Percentiles rank a stretch among this genome's conserved stretches.
Evolutionary conservation across 1,140 invertebrate species (phyloP).

Genomic region (Ganaspis sp.): DNA sequence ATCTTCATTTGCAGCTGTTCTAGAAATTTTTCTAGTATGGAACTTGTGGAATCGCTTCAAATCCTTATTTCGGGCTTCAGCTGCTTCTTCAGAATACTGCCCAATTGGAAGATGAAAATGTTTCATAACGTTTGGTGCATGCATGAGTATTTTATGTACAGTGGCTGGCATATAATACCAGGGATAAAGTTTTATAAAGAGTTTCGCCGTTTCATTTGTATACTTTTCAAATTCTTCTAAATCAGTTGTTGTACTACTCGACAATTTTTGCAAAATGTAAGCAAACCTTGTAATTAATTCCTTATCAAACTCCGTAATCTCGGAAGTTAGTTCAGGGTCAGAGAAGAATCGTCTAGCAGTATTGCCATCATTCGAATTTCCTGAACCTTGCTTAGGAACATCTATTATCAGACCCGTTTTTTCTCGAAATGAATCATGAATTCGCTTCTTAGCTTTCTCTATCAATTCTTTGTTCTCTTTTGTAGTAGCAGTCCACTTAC

Average conservation of each 20-base stretch:
- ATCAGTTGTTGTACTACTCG: conserved; percentile 43
- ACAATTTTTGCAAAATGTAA: conserved; percentile 38
- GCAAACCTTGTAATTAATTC: conserved; percentile 46
- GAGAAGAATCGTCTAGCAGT: conserved; percentile 59
- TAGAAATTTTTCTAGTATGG: too few relatives aligned
- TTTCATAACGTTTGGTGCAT: conserved; percentile 39
- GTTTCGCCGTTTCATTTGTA: conserved; percentile 40
- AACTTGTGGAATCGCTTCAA: too few relatives aligned
- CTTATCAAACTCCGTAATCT: conserved; percentile 58
- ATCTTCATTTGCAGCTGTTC: too few relatives aligned
- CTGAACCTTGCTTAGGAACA: too few relatives aligned
- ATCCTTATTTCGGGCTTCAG: too few relatives aligned
- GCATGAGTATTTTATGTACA: conserved; percentile 57
- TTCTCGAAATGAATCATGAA: neutral
- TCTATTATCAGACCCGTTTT: conserved; percentile 55
- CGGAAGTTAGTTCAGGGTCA: conserved; percentile 49
- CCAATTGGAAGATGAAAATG: too few relatives aligned
- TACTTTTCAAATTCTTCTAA: conserved; percentile 46
- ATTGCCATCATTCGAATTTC: conserved; percentile 60
- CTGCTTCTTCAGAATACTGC: too few relatives aligned
- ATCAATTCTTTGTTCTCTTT: neutral
- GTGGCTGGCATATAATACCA: conserved; percentile 54
- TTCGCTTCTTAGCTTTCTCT: too few relatives aligned
- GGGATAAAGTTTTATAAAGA: conserved; percentile 48
- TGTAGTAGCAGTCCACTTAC: too few relatives aligned